A percentile compares a stretch with the other conserved stretches of the same genome.
phyloP scores from a whole-genome alignment of 2,113 vertebrate species.

The Coracopsis vasa region DNA sequence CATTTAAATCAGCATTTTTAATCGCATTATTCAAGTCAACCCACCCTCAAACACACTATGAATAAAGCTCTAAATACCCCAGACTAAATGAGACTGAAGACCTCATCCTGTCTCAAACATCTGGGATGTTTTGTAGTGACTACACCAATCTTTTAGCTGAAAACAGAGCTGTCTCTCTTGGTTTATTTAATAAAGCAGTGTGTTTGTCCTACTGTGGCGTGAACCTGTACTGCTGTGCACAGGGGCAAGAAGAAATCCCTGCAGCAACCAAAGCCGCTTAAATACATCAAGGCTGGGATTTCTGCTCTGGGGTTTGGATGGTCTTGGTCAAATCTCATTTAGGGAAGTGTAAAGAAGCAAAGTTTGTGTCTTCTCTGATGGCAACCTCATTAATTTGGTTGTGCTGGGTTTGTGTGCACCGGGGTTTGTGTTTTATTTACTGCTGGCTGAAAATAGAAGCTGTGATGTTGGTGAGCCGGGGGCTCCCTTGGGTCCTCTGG shows the following conservation, averaged over 20 bases:
- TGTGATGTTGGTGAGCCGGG: background rate
- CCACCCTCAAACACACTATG: background rate
- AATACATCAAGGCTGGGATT: conserved; percentile 16
- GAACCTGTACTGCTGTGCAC: background rate
- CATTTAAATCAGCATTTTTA: background rate
- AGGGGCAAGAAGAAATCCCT: background rate
- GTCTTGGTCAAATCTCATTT: conserved; percentile 21
- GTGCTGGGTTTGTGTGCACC: background rate
- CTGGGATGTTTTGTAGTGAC: background rate
- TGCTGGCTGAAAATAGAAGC: background rate
- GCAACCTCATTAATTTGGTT: background rate
- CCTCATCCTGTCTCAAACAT: background rate
- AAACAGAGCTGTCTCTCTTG: background rate
- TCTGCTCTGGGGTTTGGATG: conserved; percentile 28
- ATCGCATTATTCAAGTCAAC: conserved; percentile 22
- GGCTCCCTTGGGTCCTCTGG: background rate
- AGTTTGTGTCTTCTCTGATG: conserved; percentile 1
- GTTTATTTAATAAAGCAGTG: background rate
- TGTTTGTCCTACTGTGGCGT: background rate
- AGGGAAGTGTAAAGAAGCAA: conserved; percentile 22
- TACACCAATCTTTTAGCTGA: background rate
- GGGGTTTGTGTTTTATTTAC: background rate
- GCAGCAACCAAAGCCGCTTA: background rate
- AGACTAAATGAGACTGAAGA: background rate
- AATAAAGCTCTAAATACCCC: background rate